phyloP scores from a whole-genome alignment of 2,113 vertebrate species.

The Colius striatus region DNA sequence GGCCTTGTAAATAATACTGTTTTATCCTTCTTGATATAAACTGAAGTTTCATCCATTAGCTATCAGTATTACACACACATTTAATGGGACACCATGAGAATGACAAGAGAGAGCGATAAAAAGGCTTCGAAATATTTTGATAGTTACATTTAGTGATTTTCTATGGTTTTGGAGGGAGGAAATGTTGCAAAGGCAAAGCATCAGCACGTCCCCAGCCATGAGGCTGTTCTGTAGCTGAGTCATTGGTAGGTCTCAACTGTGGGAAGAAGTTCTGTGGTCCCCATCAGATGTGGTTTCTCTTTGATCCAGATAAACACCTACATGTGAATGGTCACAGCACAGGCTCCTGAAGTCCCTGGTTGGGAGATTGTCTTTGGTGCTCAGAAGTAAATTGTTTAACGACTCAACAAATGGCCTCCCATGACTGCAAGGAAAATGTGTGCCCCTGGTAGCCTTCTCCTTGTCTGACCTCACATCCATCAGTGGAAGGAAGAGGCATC shows the following conservation, averaged over 20 bases:
- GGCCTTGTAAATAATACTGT: background rate
- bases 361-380: background rate
- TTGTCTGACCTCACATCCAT: background rate
- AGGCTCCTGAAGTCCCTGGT: rapidly evolving
- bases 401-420: background rate
- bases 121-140: background rate
- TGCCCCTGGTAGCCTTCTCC: background rate
- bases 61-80: background rate
- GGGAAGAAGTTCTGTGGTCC: background rate
- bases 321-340: background rate
- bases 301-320: background rate
- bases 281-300: background rate
- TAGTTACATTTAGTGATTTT: background rate
- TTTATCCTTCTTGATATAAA: background rate
- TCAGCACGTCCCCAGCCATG: too few species aligned
- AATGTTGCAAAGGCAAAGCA: background rate
- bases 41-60: background rate
- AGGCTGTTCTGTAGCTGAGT: background rate
- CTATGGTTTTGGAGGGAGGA: background rate
- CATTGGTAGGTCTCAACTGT: background rate
- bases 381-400: background rate
- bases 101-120: background rate
- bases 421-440: background rate
- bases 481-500: background rate
- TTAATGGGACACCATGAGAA: background rate